Conservation (phyloP, 2,113 vertebrate species). For the Grammomys surdaster region DNA sequence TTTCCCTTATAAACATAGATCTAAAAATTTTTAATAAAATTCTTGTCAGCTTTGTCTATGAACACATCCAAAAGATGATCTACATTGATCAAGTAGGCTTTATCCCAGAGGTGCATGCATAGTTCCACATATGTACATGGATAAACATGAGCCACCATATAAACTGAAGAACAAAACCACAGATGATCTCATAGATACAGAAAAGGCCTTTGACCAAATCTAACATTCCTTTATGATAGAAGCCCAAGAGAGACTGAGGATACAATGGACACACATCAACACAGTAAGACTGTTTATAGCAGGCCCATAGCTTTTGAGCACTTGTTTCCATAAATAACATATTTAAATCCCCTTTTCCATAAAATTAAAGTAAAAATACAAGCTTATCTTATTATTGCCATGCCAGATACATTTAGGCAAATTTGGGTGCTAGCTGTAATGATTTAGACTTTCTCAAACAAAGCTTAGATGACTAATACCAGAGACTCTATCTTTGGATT, state of each 20-base stretch:
- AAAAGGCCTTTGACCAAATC: neutral
- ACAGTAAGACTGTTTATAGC: neutral
- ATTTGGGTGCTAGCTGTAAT: neutral
- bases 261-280: neutral
- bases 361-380: slow-evolving; percentile 5
- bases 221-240: neutral
- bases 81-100: neutral
- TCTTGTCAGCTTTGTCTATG: neutral
- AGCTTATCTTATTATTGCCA: neutral
- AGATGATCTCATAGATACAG: neutral
- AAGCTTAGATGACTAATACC: neutral
- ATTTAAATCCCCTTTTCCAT: neutral
- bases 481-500: neutral
- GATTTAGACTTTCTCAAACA: neutral
- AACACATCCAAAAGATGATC: neutral
- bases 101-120: neutral
- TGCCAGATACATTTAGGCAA: neutral
- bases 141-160: neutral
- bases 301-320: neutral
- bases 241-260: neutral
- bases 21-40: neutral
- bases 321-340: neutral
- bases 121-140: neutral
- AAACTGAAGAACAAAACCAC: neutral
- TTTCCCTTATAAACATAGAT: neutral